phyloP scores from a whole-genome alignment of 2,113 vertebrate species.

The Xyrauchen texanus region DNA sequence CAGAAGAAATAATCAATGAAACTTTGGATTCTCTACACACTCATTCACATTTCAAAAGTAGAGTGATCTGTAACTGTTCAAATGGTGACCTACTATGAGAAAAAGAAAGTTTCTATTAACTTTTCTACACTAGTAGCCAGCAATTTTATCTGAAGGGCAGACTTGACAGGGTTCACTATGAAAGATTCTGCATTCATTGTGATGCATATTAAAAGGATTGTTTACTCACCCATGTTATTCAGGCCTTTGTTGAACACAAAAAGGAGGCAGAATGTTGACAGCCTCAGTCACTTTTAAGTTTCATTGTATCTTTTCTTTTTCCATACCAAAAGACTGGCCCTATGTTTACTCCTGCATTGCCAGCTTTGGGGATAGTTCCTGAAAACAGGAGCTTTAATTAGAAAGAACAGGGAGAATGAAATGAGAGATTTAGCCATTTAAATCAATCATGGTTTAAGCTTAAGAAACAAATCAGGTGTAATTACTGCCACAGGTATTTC shows the following conservation, averaged over 20 bases:
- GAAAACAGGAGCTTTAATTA: constrained; percentile 5
- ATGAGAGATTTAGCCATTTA: constrained; percentile 10
- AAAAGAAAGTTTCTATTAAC: no score
- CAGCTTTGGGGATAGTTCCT: background rate
- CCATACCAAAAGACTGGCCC: background rate
- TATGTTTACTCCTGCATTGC: background rate
- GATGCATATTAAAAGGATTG: no score
- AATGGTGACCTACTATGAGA: background rate
- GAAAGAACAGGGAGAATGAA: background rate
- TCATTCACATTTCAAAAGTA: no score
- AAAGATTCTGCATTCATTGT: background rate
- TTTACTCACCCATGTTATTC: no score
- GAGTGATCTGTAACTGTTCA: no score
- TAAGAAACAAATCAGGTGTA: constrained; percentile 1
- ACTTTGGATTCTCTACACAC: no score
- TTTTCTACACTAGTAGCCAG: background rate
- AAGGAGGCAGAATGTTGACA: no score
- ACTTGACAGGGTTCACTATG: no score
- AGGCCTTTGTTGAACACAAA: no score
- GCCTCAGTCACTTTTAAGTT: no score
- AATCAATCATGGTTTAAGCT: constrained; percentile 3
- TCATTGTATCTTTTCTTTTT: background rate
- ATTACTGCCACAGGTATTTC: constrained; percentile 19
- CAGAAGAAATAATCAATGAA: constrained; percentile 1
- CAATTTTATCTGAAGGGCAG: background rate